Evolutionary conservation across 2,888 invertebrate genomes (phyloP), one percentile per base, ranked within the genome.

Genomic region (Cephus spinipes): DNA sequence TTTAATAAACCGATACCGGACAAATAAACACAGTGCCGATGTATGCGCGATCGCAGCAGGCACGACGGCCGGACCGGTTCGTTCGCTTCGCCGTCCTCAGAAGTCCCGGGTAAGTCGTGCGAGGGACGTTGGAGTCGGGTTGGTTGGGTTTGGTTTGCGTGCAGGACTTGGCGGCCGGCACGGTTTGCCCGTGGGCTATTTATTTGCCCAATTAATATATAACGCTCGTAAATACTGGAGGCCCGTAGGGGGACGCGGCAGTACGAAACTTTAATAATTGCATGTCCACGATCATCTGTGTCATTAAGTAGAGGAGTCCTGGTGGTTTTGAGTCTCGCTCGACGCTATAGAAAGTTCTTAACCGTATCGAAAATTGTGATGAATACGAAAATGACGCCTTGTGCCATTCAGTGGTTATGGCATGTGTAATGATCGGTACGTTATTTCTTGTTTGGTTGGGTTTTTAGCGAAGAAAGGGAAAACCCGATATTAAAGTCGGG

Each of bases 191-290:
- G 78, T 82, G 80, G 83, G 86, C 88, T 89, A 90, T 91, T 90
- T 91, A 91, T 91, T 90, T 85, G 87, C 83, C 85, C 90, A 90
- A 91, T 91, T 91, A 91, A 91, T 91, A 89, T 88, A 91, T 91
- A 89, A 90, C 86, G 87, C 88, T 91, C 91, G 87, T 91, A 91
- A 91, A 91, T 90, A 90, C 86, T 78, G 80, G 82, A 79, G 80
- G 82, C 85, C 83, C 84, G 84, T 81, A 82, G 79, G 84, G 83
- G 55, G 55, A 55, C 55, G 55, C 55, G 55, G 55, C 80, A 77
- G 73, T 77, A 79, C 76, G 81, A 82, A 87, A 84, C 83, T 85
- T 86, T 79, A 87, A 88, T 90, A 90, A 91, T 90, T 90, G 87
- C 87, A 85, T 86, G 87, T 89, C 87, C 84, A 79, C 79, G 82